Conservation (phyloP, 2,888 invertebrate genomes). For the Drosophila nr. perissopoda region DNA sequence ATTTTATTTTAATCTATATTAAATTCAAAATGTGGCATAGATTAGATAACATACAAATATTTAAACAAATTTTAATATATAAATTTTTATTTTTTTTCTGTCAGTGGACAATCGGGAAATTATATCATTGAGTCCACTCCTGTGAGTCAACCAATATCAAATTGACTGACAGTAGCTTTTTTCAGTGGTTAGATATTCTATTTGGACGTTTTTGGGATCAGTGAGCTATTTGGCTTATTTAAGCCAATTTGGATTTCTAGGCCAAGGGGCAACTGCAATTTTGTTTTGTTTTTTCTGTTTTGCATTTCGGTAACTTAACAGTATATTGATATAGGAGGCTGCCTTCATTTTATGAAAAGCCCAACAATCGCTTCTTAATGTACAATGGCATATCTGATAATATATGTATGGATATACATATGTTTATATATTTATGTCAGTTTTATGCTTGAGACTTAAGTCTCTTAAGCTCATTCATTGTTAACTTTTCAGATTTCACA, state of each 20-base stretch:
- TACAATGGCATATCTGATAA: neutral
- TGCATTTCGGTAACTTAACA: neutral
- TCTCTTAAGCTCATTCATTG: neutral
- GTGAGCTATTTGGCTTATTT: neutral
- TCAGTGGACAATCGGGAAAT: neutral
- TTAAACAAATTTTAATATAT: neutral
- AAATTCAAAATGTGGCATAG: neutral
- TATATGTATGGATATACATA: neutral
- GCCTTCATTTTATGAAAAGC: neutral
- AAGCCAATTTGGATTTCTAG: neutral
- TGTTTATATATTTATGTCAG: neutral
- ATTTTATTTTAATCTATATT: neutral
- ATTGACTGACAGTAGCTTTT: neutral
- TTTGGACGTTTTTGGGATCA: neutral
- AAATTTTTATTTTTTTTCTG: neutral
- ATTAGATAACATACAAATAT: neutral
- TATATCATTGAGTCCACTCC: neutral
- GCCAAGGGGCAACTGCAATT: neutral
- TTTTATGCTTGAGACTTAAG: neutral
- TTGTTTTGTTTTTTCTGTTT: neutral
- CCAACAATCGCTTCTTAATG: neutral
- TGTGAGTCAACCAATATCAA: neutral
- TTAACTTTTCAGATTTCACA: constrained; percentile 1
- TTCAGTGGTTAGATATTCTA: no score
- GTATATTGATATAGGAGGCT: neutral